Base-by-base conservation (phyloP, 2,888 invertebrate genomes). In the Theretra japonica region DNA sequence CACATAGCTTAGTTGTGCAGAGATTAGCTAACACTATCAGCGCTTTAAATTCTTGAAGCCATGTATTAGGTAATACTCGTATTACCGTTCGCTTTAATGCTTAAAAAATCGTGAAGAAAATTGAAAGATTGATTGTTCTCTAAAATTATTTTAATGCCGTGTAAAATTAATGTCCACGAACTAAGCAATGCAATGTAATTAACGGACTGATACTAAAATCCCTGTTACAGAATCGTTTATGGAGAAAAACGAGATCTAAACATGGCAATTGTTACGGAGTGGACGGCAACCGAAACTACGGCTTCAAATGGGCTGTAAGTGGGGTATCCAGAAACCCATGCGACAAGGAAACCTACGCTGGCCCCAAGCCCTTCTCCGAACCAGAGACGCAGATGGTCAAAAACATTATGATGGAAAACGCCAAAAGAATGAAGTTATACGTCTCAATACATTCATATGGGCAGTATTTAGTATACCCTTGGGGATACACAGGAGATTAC, bases 261-360 rank as follows among this genome's bases (percentile, higher is more conserved):
- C 77, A 78, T 5, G 75, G 77, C 1, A 68, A 74, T 0, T 97
- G 97, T 78, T 84, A 78, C 30, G 97, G 97, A 2, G 96, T 95
- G 0, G 97, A 97, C 78, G 95, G 95, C 6, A 97, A 97, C 83
- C 90, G 97, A 23, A 97, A 97, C 88, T 97, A 96, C 82, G 96
- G 95, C 23, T 95, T 93, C 82, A 94, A 96, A 77, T 97, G 97
- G 96, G 96, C 95, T 79, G 95, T 86, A 81, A 95, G 84, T 86
- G 95, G 98, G 0, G 96, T 97, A 0, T 97, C 97, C 70, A 83
- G 62, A 0, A 88, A 95, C 75, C 95, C 95, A 0, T 97, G 97
- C 83, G 88, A 94, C 65, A 77, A 74, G 50, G 95, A 96, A 50
- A 95, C 95, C 0, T 97, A 95, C 82, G 95, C 95, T 1, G 97